Percentiles rank a stretch among this genome's conserved stretches.
These are phyloP conservation scores for Drosophila cyrtoloma DNA, from an alignment of 2,888 invertebrate genomes.

Conservation along the genomic window DNA sequence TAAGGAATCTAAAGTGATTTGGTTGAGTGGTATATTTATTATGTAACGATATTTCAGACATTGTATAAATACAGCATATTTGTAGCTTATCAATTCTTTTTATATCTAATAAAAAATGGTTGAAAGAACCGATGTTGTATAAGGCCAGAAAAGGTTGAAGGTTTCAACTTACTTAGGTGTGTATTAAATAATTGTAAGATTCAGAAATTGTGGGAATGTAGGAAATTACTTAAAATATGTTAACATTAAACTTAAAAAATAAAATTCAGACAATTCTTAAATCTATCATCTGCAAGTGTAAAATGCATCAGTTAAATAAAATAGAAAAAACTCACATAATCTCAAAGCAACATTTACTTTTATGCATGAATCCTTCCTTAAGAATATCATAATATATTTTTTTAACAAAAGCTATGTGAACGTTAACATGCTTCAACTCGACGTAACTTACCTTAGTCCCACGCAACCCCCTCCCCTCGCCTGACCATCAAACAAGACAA, in stretches of 20 bases:
- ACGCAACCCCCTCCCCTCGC: not conserved
- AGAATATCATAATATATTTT: slow-evolving; percentile 11
- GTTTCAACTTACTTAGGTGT: not conserved
- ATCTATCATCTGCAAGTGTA: not conserved
- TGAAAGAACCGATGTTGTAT: not conserved
- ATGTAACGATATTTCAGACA: not conserved
- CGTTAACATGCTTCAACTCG: slow-evolving; percentile 28
- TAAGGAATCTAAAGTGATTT: not conserved
- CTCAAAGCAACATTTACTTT: not conserved
- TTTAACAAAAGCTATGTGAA: slow-evolving; percentile 25
- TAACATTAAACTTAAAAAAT: not conserved
- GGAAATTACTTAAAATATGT: not conserved
- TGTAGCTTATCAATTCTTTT: not conserved
- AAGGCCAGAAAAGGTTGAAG: not conserved
- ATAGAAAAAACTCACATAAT: not conserved
- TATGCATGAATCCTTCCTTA: not conserved
- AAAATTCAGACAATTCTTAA: not conserved
- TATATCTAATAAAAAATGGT: not conserved
- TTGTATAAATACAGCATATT: not conserved
- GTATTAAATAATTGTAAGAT: not conserved
- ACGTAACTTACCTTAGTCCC: slow-evolving; percentile 7
- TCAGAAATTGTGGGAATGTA: not conserved
- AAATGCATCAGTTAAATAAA: not conserved
- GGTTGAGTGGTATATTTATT: not conserved
- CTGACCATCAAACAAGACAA: slow-evolving; percentile 35